Evolutionary conservation across 2,888 invertebrate genomes (phyloP).

Genomic region (Lysandra bellargus): DNA sequence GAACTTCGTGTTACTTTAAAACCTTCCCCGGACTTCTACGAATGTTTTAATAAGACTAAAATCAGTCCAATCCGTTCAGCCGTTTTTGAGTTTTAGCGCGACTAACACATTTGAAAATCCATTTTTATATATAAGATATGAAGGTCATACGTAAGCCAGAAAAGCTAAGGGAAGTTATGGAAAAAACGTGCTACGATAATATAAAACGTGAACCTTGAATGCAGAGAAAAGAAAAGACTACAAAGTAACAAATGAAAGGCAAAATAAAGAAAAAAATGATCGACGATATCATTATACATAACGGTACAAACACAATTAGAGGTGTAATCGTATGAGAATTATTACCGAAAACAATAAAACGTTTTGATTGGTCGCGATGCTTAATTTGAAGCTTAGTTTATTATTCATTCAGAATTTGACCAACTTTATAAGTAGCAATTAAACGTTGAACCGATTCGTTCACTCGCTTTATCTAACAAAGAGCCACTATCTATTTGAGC

Average conservation of each 20-base stretch:
- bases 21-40: no score
- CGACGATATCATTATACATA: conserved; percentile 26
- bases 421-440: conserved; percentile 48
- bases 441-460: conserved; percentile 47
- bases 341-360: conserved; percentile 29
- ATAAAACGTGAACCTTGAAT: conserved; percentile 4
- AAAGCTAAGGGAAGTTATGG: background rate
- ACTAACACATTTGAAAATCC: no score
- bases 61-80: no score
- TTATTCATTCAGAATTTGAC: conserved; percentile 41
- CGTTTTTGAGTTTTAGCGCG: no score
- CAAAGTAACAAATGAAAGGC: conserved; percentile 21
- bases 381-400: conserved; percentile 38
- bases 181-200: background rate
- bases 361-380: conserved; percentile 27
- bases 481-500: conserved; percentile 51
- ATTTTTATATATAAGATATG: background rate
- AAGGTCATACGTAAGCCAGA: background rate
- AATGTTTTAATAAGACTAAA: no score
- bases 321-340: conserved; percentile 27
- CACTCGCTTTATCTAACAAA: conserved; percentile 48
- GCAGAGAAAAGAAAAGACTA: background rate
- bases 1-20: no score
- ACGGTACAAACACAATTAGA: conserved; percentile 18
- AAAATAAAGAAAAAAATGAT: conserved; percentile 13